Evolutionary conservation across 1,140 invertebrate genomes (phyloP).

Genomic region (Drosophila tristis): DNA sequence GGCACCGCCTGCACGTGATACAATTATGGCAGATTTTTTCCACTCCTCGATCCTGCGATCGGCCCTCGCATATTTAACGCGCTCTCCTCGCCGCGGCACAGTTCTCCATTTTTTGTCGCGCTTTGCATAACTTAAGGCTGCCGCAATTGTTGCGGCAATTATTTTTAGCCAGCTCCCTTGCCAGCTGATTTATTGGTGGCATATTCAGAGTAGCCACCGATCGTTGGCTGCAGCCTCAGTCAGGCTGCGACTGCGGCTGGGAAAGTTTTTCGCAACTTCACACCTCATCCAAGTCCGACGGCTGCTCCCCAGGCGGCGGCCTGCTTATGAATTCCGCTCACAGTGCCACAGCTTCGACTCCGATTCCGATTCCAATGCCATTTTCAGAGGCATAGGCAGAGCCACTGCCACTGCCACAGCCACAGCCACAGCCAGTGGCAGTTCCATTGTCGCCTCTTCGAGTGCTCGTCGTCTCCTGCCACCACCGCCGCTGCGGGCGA

Average conservation of each 20-base stretch:
- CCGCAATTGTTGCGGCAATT: conserved; percentile 60
- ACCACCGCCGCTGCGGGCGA: conserved; percentile 57
- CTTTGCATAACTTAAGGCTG: conserved; percentile 53
- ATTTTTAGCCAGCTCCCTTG: conserved; percentile 41
- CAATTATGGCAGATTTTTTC: conserved; percentile 79
- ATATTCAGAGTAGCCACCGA: conserved; percentile 58
- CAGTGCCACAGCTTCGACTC: conserved; percentile 43
- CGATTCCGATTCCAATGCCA: conserved; percentile 58
- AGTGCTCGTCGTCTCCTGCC: not conserved
- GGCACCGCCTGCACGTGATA: conserved; percentile 66
- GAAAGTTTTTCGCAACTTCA: conserved; percentile 57
- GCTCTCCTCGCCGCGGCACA: too few relatives aligned
- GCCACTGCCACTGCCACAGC: too few relatives aligned
- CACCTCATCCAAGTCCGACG: conserved; percentile 35
- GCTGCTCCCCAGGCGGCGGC: conserved; percentile 32
- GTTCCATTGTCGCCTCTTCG: conserved; percentile 53
- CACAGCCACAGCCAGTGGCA: conserved; percentile 12
- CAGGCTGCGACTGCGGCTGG: too few relatives aligned
- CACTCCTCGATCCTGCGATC: not conserved
- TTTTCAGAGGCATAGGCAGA: conserved; percentile 42
- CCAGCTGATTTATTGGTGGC: conserved; percentile 59
- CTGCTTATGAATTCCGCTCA: conserved; percentile 71
- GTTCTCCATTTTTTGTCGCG: conserved; percentile 8
- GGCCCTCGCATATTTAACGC: not conserved
- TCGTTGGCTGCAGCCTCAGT: too few relatives aligned